Evolutionary conservation across 2,797 vertebrate species (phyloP).

Genomic region (Danio choprae): DNA sequence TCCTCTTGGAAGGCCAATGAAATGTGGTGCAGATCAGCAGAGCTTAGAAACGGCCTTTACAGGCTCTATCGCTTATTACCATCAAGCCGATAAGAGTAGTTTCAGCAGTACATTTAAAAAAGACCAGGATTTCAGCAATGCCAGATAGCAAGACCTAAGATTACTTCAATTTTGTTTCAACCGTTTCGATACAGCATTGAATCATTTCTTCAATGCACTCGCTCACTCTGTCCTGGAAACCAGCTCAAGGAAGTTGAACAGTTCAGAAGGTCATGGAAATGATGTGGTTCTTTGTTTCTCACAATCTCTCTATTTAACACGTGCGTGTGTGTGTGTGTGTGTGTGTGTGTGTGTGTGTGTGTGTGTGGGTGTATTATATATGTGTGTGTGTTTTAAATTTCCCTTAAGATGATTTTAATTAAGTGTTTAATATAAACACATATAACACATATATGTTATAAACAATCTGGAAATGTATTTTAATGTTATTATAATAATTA

Average conservation of each 20-base stretch:
- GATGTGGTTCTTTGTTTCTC: conserved; percentile 58
- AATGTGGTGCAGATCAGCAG: conserved; percentile 68
- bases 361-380: too few species aligned
- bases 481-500: too few species aligned
- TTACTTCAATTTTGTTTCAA: conserved; percentile 69
- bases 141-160: conserved; percentile 74
- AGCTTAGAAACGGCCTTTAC: conserved; percentile 69
- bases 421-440: too few species aligned
- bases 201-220: conserved; percentile 74
- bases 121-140: conserved; percentile 58
- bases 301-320: conserved; percentile 30
- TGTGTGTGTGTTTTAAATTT: too few species aligned
- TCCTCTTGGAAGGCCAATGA: conserved; percentile 64
- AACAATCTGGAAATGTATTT: too few species aligned
- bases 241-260: conserved; percentile 70
- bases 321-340: not conserved
- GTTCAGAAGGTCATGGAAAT: conserved; percentile 73
- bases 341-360: too few species aligned
- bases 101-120: conserved; percentile 70
- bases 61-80: conserved; percentile 74
- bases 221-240: conserved; percentile 69
- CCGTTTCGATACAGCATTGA: conserved; percentile 76
- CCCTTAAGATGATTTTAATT: too few species aligned
- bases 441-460: too few species aligned
- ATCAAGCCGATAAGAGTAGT: conserved; percentile 79